These are phyloP conservation scores for Drosophila robusta DNA, from an alignment of 2,888 invertebrate species.

Conservation along the genomic window DNA sequence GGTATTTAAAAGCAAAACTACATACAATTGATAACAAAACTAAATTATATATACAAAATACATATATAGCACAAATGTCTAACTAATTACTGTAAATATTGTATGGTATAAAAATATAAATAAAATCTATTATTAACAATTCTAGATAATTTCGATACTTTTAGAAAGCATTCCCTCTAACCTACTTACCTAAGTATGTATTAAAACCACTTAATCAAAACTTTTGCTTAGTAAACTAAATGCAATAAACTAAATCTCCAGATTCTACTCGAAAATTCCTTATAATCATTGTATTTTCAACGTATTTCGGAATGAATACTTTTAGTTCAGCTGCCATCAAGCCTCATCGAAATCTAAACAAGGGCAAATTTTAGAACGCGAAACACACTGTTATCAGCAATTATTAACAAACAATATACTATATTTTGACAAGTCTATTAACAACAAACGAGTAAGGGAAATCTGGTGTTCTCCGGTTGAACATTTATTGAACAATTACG, in stretches of 20 bases:
- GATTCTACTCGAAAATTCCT: background rate
- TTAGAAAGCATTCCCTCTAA: too few species aligned
- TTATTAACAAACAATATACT: slow-evolving; percentile 12
- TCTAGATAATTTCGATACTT: background rate
- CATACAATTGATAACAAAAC: slow-evolving; percentile 32
- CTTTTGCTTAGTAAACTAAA: too few species aligned
- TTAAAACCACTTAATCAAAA: too few species aligned
- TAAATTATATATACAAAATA: slow-evolving; percentile 31
- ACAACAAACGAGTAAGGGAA: background rate
- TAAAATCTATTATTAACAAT: slow-evolving; percentile 27
- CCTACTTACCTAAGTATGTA: too few species aligned
- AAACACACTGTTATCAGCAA: slow-evolving; percentile 19
- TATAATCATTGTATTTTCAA: background rate
- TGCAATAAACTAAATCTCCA: too few species aligned
- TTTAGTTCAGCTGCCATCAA: slow-evolving; percentile 2
- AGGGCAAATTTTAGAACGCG: slow-evolving; percentile 8
- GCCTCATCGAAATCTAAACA: background rate
- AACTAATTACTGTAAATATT: slow-evolving; percentile 73
- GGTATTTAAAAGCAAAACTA: slow-evolving; percentile 28
- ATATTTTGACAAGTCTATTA: background rate
- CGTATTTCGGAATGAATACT: background rate
- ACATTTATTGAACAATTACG: too few species aligned
- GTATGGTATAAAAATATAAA: slow-evolving; percentile 60
- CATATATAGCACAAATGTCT: slow-evolving; percentile 60
- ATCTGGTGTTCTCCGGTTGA: too few species aligned